These are phyloP conservation scores for Scarus forsteni DNA, from an alignment of 2,797 vertebrate genomes.

Conservation along the genomic window DNA sequence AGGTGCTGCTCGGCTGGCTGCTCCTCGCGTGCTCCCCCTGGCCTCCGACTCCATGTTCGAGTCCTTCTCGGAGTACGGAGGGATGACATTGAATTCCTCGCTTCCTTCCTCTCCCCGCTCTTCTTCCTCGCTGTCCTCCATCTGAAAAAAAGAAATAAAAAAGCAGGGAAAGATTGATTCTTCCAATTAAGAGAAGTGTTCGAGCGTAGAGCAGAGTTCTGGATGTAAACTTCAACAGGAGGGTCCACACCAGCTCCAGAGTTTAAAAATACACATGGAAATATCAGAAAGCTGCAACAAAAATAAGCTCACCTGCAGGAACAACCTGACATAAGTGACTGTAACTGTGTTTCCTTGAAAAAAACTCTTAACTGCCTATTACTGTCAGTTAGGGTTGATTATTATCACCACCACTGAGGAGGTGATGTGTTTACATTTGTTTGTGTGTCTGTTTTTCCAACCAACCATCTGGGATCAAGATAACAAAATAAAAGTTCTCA, in stretches of 20 bases:
- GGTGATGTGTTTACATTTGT: too few species aligned
- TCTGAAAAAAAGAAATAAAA: constrained; percentile 66
- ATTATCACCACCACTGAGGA: too few species aligned
- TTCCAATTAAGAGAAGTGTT: constrained; percentile 55
- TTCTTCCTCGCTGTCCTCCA: constrained; percentile 81
- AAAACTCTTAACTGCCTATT: too few species aligned
- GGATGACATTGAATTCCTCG: constrained; percentile 82
- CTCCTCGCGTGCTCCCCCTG: constrained; percentile 71
- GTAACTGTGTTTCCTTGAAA: too few species aligned
- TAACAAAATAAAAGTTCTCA: too few species aligned
- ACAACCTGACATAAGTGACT: neutral
- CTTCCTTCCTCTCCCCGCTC: constrained; percentile 65
- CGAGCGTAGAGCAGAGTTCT: constrained; percentile 39
- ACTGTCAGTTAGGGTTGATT: too few species aligned
- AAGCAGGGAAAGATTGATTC: constrained; percentile 48
- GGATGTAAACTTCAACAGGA: constrained; percentile 11
- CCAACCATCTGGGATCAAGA: too few species aligned
- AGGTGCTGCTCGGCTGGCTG: constrained; percentile 49
- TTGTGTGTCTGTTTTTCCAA: too few species aligned
- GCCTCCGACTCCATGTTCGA: constrained; percentile 77
- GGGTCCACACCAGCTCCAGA: constrained; percentile 36
- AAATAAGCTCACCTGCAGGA: neutral
- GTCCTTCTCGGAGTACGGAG: constrained; percentile 84
- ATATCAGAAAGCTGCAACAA: constrained; percentile 11
- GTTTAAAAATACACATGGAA: constrained; percentile 23